phyloP scores from a whole-genome alignment of 2,797 vertebrate species.

The Takifugu rubripes region DNA sequence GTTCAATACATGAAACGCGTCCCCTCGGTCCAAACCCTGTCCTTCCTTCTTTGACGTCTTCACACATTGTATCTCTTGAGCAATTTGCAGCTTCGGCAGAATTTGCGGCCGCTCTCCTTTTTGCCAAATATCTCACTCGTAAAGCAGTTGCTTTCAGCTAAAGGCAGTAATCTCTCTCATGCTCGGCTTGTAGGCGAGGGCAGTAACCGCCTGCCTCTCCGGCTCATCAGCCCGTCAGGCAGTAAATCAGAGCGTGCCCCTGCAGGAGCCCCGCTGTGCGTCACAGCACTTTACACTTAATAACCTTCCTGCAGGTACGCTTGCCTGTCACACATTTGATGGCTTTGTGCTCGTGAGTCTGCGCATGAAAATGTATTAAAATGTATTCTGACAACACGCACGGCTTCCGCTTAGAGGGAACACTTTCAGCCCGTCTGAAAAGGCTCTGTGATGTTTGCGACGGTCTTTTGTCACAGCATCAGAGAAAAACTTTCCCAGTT shows the following conservation, averaged over 20 bases:
- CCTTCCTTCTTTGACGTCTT: slow-evolving; percentile 3
- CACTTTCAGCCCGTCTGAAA: slow-evolving; percentile 39
- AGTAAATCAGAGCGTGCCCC: slow-evolving; percentile 45
- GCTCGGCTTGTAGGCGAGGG: slow-evolving; percentile 40
- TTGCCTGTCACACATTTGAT: slow-evolving; percentile 21
- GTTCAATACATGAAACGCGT: too few species aligned
- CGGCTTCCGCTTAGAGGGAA: slow-evolving; percentile 35
- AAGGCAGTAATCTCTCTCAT: slow-evolving; percentile 54
- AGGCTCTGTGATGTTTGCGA: slow-evolving; percentile 35
- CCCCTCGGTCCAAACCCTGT: too few species aligned
- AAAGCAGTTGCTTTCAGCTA: slow-evolving; percentile 52
- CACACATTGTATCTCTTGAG: slow-evolving; percentile 12
- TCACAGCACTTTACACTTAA: slow-evolving; percentile 35
- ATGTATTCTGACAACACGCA: slow-evolving; percentile 23
- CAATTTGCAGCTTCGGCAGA: slow-evolving; percentile 10
- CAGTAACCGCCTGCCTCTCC: slow-evolving; percentile 45
- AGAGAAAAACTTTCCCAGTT: slow-evolving; percentile 36
- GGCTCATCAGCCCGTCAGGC: slow-evolving; percentile 55
- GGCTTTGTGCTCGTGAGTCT: slow-evolving; percentile 24
- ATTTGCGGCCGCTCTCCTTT: slow-evolving; percentile 28
- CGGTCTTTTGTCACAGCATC: slow-evolving; percentile 44
- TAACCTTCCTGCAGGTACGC: slow-evolving; percentile 34
- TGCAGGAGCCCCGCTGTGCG: slow-evolving; percentile 40
- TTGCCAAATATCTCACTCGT: slow-evolving; percentile 40
- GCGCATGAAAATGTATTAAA: slow-evolving; percentile 5